These are phyloP conservation scores for Clarias pachynema DNA, from an alignment of 2,797 vertebrate species.

Conservation along the genomic window DNA sequence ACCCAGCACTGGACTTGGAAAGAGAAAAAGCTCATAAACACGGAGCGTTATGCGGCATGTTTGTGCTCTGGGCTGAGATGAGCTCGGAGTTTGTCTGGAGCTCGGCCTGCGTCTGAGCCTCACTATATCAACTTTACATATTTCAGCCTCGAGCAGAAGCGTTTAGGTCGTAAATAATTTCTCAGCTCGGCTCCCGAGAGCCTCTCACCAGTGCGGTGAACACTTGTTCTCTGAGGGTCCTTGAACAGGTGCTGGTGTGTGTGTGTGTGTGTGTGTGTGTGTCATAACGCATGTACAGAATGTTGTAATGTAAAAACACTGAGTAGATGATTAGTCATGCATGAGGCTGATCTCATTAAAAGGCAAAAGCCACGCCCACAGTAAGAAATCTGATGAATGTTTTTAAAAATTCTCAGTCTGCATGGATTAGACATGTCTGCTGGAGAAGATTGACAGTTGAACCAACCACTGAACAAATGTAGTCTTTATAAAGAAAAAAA, in stretches of 20 bases:
- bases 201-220: constrained; percentile 25
- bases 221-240: constrained; percentile 38
- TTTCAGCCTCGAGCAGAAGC: constrained; percentile 33
- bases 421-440: background rate
- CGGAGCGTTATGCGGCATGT: constrained; percentile 35
- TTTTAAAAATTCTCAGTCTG: background rate
- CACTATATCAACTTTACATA: constrained; percentile 44
- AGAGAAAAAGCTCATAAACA: background rate
- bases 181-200: constrained; percentile 35
- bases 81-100: constrained; percentile 31
- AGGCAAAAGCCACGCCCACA: background rate
- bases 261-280: constrained; percentile 26
- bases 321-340: background rate
- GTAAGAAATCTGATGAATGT: background rate
- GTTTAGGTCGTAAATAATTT: constrained; percentile 43
- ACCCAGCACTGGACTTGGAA: background rate
- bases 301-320: background rate
- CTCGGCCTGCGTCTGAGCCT: constrained; percentile 28
- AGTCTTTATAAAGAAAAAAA: no score
- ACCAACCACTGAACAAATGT: no score
- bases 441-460: background rate
- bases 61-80: constrained; percentile 44
- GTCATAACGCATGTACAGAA: constrained; percentile 12
- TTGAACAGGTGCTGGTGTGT: constrained; percentile 33
- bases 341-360: background rate